Evolutionary conservation across 2,113 vertebrate genomes (phyloP), one percentile per base, ranked within the genome.

Genomic region (Anser brachyrhynchus): DNA sequence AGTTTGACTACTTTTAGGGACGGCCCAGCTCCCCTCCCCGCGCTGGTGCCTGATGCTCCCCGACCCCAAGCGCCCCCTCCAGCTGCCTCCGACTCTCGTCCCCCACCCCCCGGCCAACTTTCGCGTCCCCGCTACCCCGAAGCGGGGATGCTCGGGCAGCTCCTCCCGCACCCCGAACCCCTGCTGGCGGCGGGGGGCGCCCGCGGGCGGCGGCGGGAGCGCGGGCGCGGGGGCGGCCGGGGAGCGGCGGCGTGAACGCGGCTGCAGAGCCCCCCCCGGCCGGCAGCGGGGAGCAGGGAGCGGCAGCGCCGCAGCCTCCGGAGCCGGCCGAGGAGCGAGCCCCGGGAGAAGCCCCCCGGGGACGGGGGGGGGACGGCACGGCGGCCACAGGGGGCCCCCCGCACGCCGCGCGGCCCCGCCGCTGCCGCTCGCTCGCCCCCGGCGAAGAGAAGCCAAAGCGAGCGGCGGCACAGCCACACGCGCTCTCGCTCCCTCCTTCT

Each of bases 381-480:
- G 65, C 61, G 70, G 55, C 41, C 5, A 41, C 20, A 49, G 46
- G 58, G 26, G 44, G 73, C 29, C 62, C 54, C 52, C 25, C n/a
- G 51, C 43, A 29, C 11, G 21, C 17, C 41, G 67, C 69, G 51
- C 58, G 41, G 52, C 85, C 69, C 23, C 58, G n/a, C 54, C 33
- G 31, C 57, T 33, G 82, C 79, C 73, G 73, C 79, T 49, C 67
- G 80, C 87, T 71, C 87, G 59, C 87, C 77, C 88, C 89, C 81
- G 49, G 77, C 85, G 62, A 75, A 91, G 84, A 35, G 91, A 93
- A 91, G 90, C 90, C 92, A 92, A 93, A 92, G 90, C 88, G 69
- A 91, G 69, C 59, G 75, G 59, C 62, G 29, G 93, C 84, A 73
- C 89, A 49, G 71, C 73, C 46, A 49, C 70, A 37, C 79, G 75